Evolutionary conservation across 2,888 invertebrate genomes (phyloP).

Genomic region (Cylloceria caligata): DNA sequence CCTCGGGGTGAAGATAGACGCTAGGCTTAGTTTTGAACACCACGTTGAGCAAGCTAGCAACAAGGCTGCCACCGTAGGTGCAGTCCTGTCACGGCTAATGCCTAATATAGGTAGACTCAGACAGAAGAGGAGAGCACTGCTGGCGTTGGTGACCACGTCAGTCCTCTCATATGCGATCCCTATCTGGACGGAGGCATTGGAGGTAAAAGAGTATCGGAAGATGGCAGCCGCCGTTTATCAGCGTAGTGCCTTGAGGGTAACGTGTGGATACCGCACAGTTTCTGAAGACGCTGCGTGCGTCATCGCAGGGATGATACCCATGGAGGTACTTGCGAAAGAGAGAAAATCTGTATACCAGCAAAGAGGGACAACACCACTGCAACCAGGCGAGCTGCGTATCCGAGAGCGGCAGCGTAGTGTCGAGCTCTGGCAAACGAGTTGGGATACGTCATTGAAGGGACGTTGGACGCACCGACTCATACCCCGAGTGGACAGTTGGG

Average conservation of each 20-base stretch:
- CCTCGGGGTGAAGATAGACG: constrained; percentile 66
- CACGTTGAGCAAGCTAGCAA: background rate
- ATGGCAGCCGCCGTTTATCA: too few species aligned
- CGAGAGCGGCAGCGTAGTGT: background rate
- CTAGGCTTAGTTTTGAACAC: background rate
- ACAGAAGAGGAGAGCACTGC: constrained; percentile 7
- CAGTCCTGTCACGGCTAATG: background rate
- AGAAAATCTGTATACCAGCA: background rate
- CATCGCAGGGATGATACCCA: background rate
- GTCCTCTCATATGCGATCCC: too few species aligned
- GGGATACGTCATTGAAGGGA: background rate
- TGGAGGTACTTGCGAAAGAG: background rate
- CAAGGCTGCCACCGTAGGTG: too few species aligned
- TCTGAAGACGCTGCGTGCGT: constrained; percentile 51
- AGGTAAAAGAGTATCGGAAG: too few species aligned
- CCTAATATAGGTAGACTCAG: background rate
- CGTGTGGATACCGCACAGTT: too few species aligned
- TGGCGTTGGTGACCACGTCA: constrained; percentile 55
- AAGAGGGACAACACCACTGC: background rate
- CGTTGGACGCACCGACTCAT: background rate
- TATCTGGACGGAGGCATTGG: too few species aligned
- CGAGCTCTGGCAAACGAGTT: background rate
- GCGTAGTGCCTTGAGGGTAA: too few species aligned
- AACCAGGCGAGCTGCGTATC: background rate
- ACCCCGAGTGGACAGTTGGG: background rate